Evolutionary conservation across 2,797 vertebrate species (phyloP), one percentile per base, ranked within the genome.

Genomic region (Somateria mollissima): DNA sequence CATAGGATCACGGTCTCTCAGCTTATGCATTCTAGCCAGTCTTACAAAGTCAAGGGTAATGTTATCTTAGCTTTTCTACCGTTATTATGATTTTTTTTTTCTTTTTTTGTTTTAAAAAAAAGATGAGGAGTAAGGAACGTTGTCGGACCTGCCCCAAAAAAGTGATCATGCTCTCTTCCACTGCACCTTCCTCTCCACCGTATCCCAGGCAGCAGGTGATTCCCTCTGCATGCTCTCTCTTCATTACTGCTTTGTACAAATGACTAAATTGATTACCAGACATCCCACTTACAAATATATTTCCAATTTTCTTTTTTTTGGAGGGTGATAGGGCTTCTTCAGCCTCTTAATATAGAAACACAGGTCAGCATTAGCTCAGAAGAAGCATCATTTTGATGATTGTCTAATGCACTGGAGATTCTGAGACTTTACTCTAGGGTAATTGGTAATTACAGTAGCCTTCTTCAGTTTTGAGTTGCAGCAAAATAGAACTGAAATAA

Each of bases 141-240:
- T 98, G 98, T 97, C 98, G 99, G 98, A 99, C 98, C 98, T 99
- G 99, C 97, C 99, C 99, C 96, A 99, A 99, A 99, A 99, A 99
- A 99, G 98, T 99, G 98, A 99, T 99, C 98, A 98, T 98, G 94
- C 98, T 99, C 78, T 98, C 98, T 92, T 97, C 95, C 93, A 90
- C 96, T 97, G 97, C 97, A 83, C 96, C 97, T 96, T 94, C 97
- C 91, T 97, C 92, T 95, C 95, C 95, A 95, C 88, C 82, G 4
- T 94, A 61, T 92, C 83, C 97, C 80, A 79, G 95, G 81, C 98
- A 91, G 94, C 98, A 98, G 98, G 98, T 98, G 98, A 98, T 72
- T 96, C 49, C 93, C 86, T 97, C 95, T 95, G 98, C 98, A 98
- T 98, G 98, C 86, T 95, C 69, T 91, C 45, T 93, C 94, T 94